phyloP scores from a whole-genome alignment of 2,888 invertebrate species.

The Noctuana brunneofusca region DNA sequence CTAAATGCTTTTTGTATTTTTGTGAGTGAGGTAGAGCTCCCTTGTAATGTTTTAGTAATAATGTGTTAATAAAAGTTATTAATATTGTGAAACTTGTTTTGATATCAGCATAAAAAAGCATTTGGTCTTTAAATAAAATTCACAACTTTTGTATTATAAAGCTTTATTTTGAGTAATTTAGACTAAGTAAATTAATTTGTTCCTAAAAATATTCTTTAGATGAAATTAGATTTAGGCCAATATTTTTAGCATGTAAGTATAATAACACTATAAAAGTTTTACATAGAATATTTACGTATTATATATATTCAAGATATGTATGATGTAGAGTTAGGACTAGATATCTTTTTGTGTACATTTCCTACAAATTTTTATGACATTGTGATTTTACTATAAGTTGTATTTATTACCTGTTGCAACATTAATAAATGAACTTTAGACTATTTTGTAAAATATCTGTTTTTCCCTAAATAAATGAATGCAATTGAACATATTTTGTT shows the following conservation, averaged over 20 bases:
- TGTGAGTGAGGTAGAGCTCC: neutral
- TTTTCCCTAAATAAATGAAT: slow-evolving; percentile 67
- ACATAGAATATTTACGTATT: slow-evolving; percentile 23
- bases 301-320: slow-evolving; percentile 12
- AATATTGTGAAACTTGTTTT: neutral
- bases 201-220: slow-evolving; percentile 26
- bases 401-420: slow-evolving; percentile 57
- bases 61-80: neutral
- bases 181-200: slow-evolving; percentile 31
- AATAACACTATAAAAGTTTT: slow-evolving; percentile 8
- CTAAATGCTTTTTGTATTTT: slow-evolving; percentile 3
- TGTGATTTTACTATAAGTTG: slow-evolving; percentile 64
- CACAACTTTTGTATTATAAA: slow-evolving; percentile 39
- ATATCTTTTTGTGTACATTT: slow-evolving; percentile 7
- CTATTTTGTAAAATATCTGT: slow-evolving; percentile 58
- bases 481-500: slow-evolving; percentile 44
- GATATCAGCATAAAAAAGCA: neutral
- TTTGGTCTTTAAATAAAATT: slow-evolving; percentile 5
- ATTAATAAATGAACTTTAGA: slow-evolving; percentile 31
- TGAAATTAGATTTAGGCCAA: slow-evolving; percentile 19
- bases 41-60: neutral
- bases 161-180: slow-evolving; percentile 36
- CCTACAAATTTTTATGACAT: slow-evolving; percentile 60
- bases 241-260: slow-evolving; percentile 5
- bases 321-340: slow-evolving; percentile 1